Conservation (phyloP, 2,113 vertebrate genomes). For the Calidris pygmaea region DNA sequence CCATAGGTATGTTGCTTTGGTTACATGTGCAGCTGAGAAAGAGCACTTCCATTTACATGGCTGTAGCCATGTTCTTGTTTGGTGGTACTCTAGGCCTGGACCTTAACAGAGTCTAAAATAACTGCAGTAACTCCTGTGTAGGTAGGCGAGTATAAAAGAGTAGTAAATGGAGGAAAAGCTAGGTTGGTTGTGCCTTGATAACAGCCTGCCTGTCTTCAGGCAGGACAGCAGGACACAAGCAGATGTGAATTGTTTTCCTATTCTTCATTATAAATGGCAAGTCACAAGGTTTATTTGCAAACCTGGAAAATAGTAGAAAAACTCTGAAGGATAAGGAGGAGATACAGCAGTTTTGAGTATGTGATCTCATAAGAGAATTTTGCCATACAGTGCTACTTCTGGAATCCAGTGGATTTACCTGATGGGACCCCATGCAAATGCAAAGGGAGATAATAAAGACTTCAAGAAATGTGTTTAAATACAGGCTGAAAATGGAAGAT, state of each 20-base stretch:
- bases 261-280: neutral
- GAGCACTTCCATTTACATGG: neutral
- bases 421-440: neutral
- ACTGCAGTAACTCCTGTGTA: neutral
- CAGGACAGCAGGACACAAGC: neutral
- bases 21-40: neutral
- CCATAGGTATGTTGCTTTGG: neutral
- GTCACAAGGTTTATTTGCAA: neutral
- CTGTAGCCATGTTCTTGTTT: neutral
- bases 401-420: neutral
- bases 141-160: neutral
- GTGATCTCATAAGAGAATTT: neutral
- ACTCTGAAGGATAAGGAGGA: neutral
- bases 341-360: neutral
- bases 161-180: neutral
- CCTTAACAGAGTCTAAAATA: neutral
- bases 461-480: neutral
- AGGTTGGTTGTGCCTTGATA: neutral
- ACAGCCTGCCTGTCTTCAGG: neutral
- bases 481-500: neutral
- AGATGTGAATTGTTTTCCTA: neutral
- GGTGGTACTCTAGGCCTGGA: neutral
- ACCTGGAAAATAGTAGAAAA: neutral
- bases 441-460: neutral
- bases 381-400: neutral